These are phyloP conservation scores for Platysternon megacephalum DNA, from an alignment of 2,113 vertebrate genomes.

Conservation along the genomic window DNA sequence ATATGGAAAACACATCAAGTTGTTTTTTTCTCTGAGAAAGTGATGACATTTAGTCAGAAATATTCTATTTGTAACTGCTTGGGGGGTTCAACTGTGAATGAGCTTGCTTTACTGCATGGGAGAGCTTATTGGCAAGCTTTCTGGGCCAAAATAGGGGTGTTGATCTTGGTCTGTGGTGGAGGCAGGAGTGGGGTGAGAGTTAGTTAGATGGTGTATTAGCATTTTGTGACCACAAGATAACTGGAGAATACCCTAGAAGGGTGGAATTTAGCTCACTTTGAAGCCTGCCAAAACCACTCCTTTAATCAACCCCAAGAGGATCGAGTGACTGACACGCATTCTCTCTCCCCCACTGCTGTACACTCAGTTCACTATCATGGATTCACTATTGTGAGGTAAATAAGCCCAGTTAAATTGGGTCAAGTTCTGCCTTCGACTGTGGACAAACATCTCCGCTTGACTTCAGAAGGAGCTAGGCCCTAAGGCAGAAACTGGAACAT, in stretches of 20 bases:
- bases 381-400: background rate
- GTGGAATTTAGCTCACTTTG: background rate
- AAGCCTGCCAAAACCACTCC: background rate
- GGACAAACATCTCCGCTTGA: background rate
- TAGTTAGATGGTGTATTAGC: background rate
- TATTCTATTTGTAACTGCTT: background rate
- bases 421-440: background rate
- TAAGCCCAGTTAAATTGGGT: background rate
- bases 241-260: too few relatives aligned
- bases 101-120: background rate
- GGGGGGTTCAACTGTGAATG: background rate
- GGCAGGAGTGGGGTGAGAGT: background rate
- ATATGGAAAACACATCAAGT: background rate
- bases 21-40: background rate
- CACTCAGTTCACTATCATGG: background rate
- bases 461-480: background rate
- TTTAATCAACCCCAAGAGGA: background rate
- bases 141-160: background rate
- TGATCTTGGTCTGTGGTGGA: background rate
- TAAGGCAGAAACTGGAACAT: background rate
- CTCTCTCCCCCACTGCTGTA: background rate
- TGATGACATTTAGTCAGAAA: constrained; percentile 12
- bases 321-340: background rate
- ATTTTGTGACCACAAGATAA: background rate
- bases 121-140: background rate